Evolutionary conservation across 2,888 invertebrate genomes (phyloP).

Genomic region (Drosophila mayaguana): DNA sequence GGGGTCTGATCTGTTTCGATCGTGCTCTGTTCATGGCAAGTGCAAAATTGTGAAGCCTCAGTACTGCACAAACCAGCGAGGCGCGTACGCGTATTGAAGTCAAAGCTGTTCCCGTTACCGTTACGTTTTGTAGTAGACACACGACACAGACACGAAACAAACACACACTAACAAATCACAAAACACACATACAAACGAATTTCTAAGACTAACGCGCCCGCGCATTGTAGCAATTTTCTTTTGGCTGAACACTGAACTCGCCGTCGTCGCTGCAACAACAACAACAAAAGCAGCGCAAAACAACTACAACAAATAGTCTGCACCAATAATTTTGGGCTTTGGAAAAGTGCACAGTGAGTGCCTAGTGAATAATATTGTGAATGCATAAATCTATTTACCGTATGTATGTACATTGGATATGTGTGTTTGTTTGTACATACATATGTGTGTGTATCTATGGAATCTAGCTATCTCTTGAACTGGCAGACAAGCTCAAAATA

Average conservation of each 20-base stretch:
- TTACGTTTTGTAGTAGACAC: constrained; percentile 58
- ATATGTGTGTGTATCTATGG: constrained; percentile 43
- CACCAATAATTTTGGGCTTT: constrained; percentile 67
- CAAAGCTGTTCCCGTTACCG: constrained; percentile 54
- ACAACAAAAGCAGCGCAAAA: constrained; percentile 13
- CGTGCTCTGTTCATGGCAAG: constrained; percentile 65
- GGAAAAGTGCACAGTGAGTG: constrained; percentile 81
- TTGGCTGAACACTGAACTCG: constrained; percentile 56
- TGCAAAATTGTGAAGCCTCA: constrained; percentile 70
- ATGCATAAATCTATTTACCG: constrained; percentile 22
- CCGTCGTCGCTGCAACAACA: constrained; percentile 20
- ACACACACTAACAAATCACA: constrained; percentile 29
- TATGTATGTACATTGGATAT: constrained; percentile 13
- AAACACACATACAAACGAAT: constrained; percentile 52
- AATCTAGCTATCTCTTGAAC: constrained; percentile 71
- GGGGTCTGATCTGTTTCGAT: constrained; percentile 36
- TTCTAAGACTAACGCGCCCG: constrained; percentile 65
- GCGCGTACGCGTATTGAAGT: constrained; percentile 65
- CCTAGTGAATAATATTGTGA: constrained; percentile 40
- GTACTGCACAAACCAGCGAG: constrained; percentile 77
- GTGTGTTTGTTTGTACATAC: background rate
- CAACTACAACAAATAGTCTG: constrained; percentile 39
- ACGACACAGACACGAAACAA: constrained; percentile 25
- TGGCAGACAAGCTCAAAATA: constrained; percentile 65
- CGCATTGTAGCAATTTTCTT: constrained; percentile 63